Percentiles rank a stretch among this genome's conserved stretches.
Evolutionary conservation across 2,888 invertebrate genomes (phyloP).

Genomic region (Epinotia demarniana): DNA sequence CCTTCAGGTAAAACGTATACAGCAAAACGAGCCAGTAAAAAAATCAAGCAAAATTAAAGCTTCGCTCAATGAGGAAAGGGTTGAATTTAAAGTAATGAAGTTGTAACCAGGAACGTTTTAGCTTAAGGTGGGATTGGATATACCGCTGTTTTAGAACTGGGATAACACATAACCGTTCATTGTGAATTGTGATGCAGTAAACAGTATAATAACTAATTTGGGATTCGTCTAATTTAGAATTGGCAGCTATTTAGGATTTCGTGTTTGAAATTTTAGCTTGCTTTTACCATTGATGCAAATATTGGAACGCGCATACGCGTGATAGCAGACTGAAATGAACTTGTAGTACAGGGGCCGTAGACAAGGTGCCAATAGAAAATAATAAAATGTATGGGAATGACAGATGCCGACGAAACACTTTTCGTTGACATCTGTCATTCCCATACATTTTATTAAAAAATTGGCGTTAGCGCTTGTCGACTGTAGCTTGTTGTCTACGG

Average conservation of each 20-base stretch:
- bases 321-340: too few relatives aligned
- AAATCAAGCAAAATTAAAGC: not conserved
- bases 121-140: slow-evolving; percentile 16
- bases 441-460: too few relatives aligned
- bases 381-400: too few relatives aligned
- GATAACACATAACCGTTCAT: slow-evolving; percentile 31
- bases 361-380: too few relatives aligned
- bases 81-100: not conserved
- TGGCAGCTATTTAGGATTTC: not conserved
- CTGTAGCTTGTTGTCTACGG: too few relatives aligned
- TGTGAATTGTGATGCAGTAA: slow-evolving; percentile 29
- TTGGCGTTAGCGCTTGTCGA: too few relatives aligned
- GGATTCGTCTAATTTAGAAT: slow-evolving; percentile 26
- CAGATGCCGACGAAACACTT: too few relatives aligned
- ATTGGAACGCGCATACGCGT: too few relatives aligned
- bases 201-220: slow-evolving; percentile 36
- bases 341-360: too few relatives aligned
- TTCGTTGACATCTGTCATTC: too few relatives aligned
- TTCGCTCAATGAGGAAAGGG: not conserved
- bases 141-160: slow-evolving; percentile 38
- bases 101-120: not conserved
- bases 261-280: not conserved
- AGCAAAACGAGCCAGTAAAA: not conserved
- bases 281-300: not conserved
- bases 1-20: not conserved